phyloP scores from a whole-genome alignment of 1,140 invertebrate species.

The Lasioglossum baleicum region DNA sequence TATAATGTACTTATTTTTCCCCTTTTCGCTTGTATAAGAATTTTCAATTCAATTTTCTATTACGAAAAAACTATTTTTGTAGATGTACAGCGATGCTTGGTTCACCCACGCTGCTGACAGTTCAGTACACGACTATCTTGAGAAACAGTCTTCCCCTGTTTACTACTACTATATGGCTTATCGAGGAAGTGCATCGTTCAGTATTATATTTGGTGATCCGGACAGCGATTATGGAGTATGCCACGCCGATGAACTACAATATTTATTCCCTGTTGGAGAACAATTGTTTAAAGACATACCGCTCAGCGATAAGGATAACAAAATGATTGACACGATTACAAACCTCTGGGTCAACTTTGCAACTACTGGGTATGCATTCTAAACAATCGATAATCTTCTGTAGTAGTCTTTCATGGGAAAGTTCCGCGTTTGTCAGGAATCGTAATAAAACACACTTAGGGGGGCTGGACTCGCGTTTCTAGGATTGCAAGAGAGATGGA shows the following conservation, averaged over 20 bases:
- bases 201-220: slow-evolving; percentile 84
- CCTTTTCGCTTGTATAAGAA: no score
- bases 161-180: slow-evolving; percentile 86
- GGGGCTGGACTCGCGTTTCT: no score
- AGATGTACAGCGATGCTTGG: slow-evolving; percentile 87
- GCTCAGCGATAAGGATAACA: slow-evolving; percentile 77
- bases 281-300: slow-evolving; percentile 80
- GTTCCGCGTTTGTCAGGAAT: no score
- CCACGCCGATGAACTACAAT: slow-evolving; percentile 87
- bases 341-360: slow-evolving; percentile 87
- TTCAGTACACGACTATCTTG: slow-evolving; percentile 80
- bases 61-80: background rate
- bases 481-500: no score
- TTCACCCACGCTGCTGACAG: slow-evolving; percentile 83
- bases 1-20: no score
- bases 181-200: slow-evolving; percentile 84
- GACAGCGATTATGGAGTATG: slow-evolving; percentile 84
- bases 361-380: slow-evolving; percentile 81
- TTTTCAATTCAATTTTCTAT: no score
- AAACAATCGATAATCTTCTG: background rate
- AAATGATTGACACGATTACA: slow-evolving; percentile 81
- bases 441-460: no score
- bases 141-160: slow-evolving; percentile 76
- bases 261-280: slow-evolving; percentile 85
- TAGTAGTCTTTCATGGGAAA: background rate